These are phyloP conservation scores for Orussus abietinus DNA, from an alignment of 1,140 invertebrate species.

Conservation along the genomic window DNA sequence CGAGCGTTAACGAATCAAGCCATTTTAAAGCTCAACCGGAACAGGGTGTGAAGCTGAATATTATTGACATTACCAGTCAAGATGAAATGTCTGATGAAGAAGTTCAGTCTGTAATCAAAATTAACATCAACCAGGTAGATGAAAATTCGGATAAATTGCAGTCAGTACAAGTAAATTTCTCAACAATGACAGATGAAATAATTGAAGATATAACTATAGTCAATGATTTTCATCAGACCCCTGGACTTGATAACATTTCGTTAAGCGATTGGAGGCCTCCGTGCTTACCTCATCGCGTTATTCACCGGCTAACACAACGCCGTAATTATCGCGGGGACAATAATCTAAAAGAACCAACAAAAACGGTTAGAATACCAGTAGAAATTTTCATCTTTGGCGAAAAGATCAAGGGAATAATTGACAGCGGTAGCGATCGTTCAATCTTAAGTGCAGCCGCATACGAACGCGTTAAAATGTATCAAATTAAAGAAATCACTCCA, in stretches of 20 bases:
- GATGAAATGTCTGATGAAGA: too few species aligned
- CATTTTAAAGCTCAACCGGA: too few species aligned
- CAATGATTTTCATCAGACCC: too few species aligned
- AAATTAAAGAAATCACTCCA: not conserved
- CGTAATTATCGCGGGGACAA: slow-evolving; percentile 1
- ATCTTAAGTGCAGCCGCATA: slow-evolving; percentile 10
- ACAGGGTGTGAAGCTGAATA: too few species aligned
- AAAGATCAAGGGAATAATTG: slow-evolving; percentile 15
- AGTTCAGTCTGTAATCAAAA: too few species aligned
- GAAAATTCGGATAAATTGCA: too few species aligned
- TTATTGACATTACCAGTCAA: too few species aligned
- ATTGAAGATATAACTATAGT: too few species aligned
- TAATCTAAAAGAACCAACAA: slow-evolving; percentile 6
- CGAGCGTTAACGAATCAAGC: too few species aligned
- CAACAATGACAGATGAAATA: too few species aligned
- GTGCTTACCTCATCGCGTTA: not conserved
- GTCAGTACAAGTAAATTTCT: too few species aligned
- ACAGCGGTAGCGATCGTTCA: slow-evolving; percentile 18
- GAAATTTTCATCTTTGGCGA: slow-evolving; percentile 15
- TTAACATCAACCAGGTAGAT: too few species aligned
- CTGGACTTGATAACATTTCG: not conserved
- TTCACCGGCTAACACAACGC: slow-evolving; percentile 8
- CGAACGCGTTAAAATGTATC: not conserved
- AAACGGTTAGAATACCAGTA: slow-evolving; percentile 7
- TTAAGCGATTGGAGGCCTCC: slow-evolving; percentile 5